These are phyloP conservation scores for Drosophila greeni DNA, from an alignment of 2,888 invertebrate species.

Conservation along the genomic window DNA sequence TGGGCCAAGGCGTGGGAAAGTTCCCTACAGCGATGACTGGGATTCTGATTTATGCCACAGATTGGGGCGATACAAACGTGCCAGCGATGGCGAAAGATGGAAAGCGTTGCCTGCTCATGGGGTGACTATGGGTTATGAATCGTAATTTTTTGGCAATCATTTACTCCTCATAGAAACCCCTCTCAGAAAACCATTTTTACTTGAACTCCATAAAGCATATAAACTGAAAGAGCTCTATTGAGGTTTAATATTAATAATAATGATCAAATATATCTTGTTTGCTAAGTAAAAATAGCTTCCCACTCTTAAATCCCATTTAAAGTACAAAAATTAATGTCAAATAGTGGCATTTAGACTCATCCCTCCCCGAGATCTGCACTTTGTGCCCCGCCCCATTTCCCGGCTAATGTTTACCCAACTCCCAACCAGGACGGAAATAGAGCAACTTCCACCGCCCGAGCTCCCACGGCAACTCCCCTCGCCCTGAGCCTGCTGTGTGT, in stretches of 20 bases:
- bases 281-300: background rate
- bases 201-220: background rate
- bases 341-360: background rate
- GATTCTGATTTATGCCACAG: conserved; percentile 65
- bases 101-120: conserved; percentile 10
- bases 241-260: background rate
- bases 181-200: background rate
- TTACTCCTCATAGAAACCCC: background rate
- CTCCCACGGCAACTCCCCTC: conserved; percentile 28
- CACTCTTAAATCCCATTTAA: background rate
- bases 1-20: conserved; percentile 63
- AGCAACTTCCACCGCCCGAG: conserved; percentile 21
- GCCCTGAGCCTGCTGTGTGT: conserved; percentile 13
- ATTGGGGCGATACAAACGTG: conserved; percentile 58
- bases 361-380: conserved; percentile 10
- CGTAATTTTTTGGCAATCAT: conserved; percentile 16
- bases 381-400: background rate
- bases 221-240: background rate
- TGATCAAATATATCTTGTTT: no score
- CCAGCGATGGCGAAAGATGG: conserved; percentile 33
- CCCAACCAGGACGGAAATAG: conserved; percentile 26
- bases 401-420: conserved; percentile 34
- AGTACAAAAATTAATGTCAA: background rate
- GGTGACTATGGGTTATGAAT: conserved; percentile 19
- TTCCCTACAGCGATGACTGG: conserved; percentile 43